Evolutionary conservation across 2,113 vertebrate species (phyloP).

Genomic region (Hippocampus barbouri): DNA sequence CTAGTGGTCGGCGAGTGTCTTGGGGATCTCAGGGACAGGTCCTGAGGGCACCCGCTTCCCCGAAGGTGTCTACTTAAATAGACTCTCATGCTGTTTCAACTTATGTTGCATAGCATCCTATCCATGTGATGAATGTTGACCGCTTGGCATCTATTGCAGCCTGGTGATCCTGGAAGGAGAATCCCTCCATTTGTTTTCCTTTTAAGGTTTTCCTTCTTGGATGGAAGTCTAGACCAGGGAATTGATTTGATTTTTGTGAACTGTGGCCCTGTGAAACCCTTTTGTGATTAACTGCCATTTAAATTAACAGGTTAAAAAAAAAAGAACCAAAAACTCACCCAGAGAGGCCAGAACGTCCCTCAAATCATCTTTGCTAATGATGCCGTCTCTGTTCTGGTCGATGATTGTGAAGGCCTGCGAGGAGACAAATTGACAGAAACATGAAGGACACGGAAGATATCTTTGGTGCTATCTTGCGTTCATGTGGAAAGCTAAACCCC

Average conservation of each 20-base stretch:
- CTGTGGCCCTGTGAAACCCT: neutral
- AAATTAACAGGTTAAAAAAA: neutral
- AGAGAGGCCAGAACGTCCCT: conserved; percentile 85
- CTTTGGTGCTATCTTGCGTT: neutral
- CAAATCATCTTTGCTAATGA: conserved; percentile 89
- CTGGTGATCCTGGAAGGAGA: too few species aligned
- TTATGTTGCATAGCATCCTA: too few species aligned
- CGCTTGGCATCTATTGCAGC: too few species aligned
- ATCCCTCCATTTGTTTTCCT: too few species aligned
- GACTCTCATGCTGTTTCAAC: too few species aligned
- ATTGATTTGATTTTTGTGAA: neutral
- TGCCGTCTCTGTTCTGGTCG: conserved; percentile 89
- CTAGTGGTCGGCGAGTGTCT: too few species aligned
- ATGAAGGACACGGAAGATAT: neutral
- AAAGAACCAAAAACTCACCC: conserved; percentile 66
- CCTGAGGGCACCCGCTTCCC: too few species aligned
- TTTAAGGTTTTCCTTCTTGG: too few species aligned
- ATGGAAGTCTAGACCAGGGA: neutral
- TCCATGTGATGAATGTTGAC: too few species aligned
- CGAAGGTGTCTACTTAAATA: too few species aligned
- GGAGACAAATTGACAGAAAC: neutral
- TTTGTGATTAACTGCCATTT: neutral
- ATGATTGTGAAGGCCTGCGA: conserved; percentile 87
- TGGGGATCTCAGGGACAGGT: too few species aligned
- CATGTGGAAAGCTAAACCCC: neutral